Conservation (phyloP, 2,888 invertebrate species). For the Scaptomyza tumidula region DNA sequence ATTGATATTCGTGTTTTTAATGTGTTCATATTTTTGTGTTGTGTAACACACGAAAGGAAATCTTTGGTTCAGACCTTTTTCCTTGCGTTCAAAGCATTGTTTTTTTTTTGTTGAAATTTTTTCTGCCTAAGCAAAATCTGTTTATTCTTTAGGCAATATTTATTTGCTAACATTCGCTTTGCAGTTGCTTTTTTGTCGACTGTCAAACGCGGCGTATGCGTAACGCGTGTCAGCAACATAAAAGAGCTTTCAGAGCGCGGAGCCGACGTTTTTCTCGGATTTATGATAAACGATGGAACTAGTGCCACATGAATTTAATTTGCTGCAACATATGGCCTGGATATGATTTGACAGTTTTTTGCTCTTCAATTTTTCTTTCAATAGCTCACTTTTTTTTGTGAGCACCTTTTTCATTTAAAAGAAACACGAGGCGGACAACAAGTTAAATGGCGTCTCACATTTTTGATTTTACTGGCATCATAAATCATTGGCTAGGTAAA, state of each 20-base stretch:
- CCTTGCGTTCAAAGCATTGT: background rate
- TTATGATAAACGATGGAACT: constrained; percentile 5
- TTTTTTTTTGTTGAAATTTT: constrained; percentile 1
- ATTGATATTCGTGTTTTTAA: constrained; percentile 50
- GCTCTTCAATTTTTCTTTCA: background rate
- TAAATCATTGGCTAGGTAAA: constrained; percentile 50
- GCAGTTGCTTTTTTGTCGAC: constrained; percentile 7
- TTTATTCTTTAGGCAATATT: constrained; percentile 7
- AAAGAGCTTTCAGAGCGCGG: constrained; percentile 8
- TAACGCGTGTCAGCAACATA: constrained; percentile 11
- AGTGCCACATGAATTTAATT: constrained; percentile 41
- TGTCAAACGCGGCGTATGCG: constrained; percentile 35
- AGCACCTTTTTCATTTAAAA: constrained; percentile 1
- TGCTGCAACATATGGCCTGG: constrained; percentile 32
- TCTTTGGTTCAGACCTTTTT: background rate
- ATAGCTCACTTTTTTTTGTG: background rate
- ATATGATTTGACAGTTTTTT: constrained; percentile 39
- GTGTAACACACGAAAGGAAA: background rate
- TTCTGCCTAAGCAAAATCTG: background rate
- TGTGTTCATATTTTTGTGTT: background rate
- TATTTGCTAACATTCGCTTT: constrained; percentile 33
- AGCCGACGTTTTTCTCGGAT: constrained; percentile 7
- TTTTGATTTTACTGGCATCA: constrained; percentile 51
- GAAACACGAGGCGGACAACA: constrained; percentile 40
- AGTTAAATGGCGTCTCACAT: constrained; percentile 49